Evolutionary conservation across 2,888 invertebrate species (phyloP).

Genomic region (Perizoma flavofasciatum): DNA sequence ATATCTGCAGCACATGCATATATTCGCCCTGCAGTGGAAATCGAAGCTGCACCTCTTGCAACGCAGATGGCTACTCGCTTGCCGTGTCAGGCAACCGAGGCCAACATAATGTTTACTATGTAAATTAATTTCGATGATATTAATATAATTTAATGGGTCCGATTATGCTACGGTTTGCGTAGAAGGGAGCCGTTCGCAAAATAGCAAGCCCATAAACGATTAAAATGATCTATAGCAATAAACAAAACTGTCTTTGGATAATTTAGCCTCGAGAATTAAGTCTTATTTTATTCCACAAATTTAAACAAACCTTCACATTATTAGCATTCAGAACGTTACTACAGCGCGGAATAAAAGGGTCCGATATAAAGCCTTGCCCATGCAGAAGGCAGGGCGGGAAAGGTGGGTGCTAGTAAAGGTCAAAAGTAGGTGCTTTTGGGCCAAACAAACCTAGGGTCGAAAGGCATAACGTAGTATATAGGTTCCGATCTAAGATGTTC

Average conservation of each 20-base stretch:
- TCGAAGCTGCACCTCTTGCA: too few relatives aligned
- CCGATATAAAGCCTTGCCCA: slow-evolving; percentile 51
- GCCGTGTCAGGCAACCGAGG: too few relatives aligned
- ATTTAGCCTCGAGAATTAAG: slow-evolving; percentile 68
- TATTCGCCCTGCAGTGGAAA: too few relatives aligned
- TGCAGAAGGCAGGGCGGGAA: neutral
- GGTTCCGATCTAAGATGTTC: too few relatives aligned
- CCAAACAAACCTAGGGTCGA: neutral
- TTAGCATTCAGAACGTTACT: slow-evolving; percentile 78
- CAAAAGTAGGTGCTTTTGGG: neutral
- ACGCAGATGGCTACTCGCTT: too few relatives aligned
- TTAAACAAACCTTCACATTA: slow-evolving; percentile 74
- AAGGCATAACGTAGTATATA: too few relatives aligned
- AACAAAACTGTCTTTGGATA: slow-evolving; percentile 60
- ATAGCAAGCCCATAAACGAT: slow-evolving; percentile 40
- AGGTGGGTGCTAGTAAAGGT: neutral
- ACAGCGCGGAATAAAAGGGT: slow-evolving; percentile 73
- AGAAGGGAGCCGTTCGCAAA: slow-evolving; percentile 5
- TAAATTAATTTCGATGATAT: slow-evolving; percentile 25
- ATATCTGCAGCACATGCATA: too few relatives aligned
- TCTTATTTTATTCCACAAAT: slow-evolving; percentile 78
- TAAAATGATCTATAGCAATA: slow-evolving; percentile 56
- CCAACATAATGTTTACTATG: too few relatives aligned
- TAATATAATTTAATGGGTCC: slow-evolving; percentile 26
- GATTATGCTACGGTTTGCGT: neutral